Evolutionary conservation across 1,140 invertebrate species (phyloP), one percentile per base, ranked within the genome.

Genomic region (Aphelenchoides fujianensis): DNA sequence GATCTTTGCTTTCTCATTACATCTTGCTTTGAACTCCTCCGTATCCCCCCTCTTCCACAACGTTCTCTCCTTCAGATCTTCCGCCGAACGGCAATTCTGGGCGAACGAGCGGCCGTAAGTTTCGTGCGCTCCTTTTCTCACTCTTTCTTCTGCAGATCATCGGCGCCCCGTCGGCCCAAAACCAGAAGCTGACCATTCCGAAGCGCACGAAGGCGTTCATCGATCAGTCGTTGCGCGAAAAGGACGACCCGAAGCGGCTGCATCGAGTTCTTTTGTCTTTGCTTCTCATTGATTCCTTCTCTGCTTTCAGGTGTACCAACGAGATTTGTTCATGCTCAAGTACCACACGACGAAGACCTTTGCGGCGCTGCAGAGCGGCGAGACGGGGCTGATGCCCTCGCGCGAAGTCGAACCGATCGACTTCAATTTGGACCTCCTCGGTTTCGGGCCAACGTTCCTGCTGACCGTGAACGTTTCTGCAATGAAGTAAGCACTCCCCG

Each of bases 151-250:
- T n/a, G n/a, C n/a, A n/a, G n/a, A n/a, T n/a, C 36, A 32, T 52
- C 34, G 85, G 85, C 9, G 85, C 85, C 0, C 85, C 84, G 27
- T 74, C 75, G 19, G 79, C 85, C 3, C 86, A 87, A 73, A 85
- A 84, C 66, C 70, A 78, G 35, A 86, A 85, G 73, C 76, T 87
- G 23, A 85, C 86, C 67, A 75, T 97, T 70, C 94, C 95, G 0
- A 97, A 97, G 86, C 94, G 95, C 85, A 96, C 93, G 0, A 94
- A 95, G 83, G 86, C 96, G 61, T 97, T 97, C 87, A 89, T 97
- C 5, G 94, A 97, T 84, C 94, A 97, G 85, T 92, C 93, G 0
- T 88, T 92, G 77, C 87, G 94, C 19, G 95, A 97, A 86, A 88
- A 92, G 79, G 90, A 94, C 74, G 91, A 94, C 78, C 82, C 79